These are phyloP conservation scores for Microcebus lehilahytsara DNA, from an alignment of 2,113 vertebrate species.

Conservation along the genomic window DNA sequence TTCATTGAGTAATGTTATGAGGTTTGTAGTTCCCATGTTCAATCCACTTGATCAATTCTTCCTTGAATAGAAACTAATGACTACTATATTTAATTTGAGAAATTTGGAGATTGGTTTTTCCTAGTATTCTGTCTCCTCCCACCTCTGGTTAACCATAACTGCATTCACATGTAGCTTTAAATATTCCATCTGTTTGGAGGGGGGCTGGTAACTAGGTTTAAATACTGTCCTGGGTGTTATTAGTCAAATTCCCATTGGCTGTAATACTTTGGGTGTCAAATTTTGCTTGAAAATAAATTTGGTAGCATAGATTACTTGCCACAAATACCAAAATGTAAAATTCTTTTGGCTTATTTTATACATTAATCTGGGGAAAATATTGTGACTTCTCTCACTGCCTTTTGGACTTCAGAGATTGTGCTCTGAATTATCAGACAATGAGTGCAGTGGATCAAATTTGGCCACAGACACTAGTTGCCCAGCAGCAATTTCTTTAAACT, in stretches of 20 bases:
- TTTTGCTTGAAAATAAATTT: conserved; percentile 46
- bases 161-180: background rate
- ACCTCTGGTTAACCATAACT: conserved; percentile 6
- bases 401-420: background rate
- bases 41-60: background rate
- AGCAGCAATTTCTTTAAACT: background rate
- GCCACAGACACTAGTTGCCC: background rate
- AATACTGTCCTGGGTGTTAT: background rate
- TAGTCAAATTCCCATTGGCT: conserved; percentile 38
- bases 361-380: background rate
- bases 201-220: conserved; percentile 10
- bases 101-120: conserved; percentile 35
- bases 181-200: background rate
- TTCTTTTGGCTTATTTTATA: conserved; percentile 3
- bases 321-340: background rate
- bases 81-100: conserved; percentile 44
- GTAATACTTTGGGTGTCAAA: background rate
- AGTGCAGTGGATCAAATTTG: background rate
- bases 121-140: background rate
- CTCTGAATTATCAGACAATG: background rate
- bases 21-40: background rate
- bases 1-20: conserved; percentile 1
- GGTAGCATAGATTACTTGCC: background rate
- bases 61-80: background rate
- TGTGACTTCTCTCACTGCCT: background rate